Evolutionary conservation across 2,113 vertebrate genomes (phyloP).

Genomic region (Gymnocephalus cernua): DNA sequence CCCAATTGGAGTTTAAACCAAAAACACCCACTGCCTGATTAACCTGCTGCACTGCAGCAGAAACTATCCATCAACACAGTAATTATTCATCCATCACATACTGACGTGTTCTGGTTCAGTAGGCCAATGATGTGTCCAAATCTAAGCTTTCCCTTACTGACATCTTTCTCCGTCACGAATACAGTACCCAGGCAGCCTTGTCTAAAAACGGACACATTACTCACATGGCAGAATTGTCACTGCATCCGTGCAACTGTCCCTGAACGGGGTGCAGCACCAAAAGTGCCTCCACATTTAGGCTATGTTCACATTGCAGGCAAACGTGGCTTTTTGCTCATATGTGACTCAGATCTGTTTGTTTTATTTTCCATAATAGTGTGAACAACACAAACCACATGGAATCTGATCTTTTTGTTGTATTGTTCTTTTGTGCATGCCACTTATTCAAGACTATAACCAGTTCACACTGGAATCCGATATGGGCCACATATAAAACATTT

Average conservation of each 20-base stretch:
- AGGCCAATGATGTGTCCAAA: slow-evolving; percentile 32
- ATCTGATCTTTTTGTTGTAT: no score
- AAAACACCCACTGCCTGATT: slow-evolving; percentile 3
- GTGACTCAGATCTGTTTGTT: no score
- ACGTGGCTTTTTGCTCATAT: no score
- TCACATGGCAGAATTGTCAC: slow-evolving; percentile 21
- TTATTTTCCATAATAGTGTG: no score
- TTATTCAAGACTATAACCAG: no score
- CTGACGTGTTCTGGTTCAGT: slow-evolving; percentile 21
- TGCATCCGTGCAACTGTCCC: slow-evolving; percentile 2
- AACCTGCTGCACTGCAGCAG: slow-evolving; percentile 40
- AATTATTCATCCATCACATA: slow-evolving; percentile 7
- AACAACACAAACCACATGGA: no score
- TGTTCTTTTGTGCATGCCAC: no score
- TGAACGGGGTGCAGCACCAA: slow-evolving; percentile 2
- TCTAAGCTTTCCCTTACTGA: slow-evolving; percentile 17
- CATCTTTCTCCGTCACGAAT: slow-evolving; percentile 16
- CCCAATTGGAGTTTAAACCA: slow-evolving; percentile 20
- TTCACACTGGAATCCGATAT: no score
- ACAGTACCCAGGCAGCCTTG: background rate
- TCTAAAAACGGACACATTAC: slow-evolving; percentile 21
- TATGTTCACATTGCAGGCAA: no score
- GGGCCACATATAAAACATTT: no score
- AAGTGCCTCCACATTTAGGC: slow-evolving; percentile 10
- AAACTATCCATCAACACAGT: slow-evolving; percentile 24